Evolutionary conservation across 2,113 vertebrate genomes (phyloP), one percentile per base, ranked within the genome.

Genomic region (Cololabis saira): DNA sequence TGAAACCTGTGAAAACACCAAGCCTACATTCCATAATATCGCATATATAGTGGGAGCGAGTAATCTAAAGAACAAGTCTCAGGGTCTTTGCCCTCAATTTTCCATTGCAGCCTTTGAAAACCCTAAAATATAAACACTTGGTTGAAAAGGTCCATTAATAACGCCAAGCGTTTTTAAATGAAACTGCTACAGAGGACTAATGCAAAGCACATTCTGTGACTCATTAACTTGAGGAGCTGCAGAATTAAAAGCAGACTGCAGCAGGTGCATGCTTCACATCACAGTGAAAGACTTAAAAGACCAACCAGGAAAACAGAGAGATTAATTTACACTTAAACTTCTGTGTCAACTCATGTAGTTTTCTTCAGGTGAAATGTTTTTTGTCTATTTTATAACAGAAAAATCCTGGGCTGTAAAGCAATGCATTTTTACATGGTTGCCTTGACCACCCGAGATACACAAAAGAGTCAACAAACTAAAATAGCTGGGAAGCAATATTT

Each of bases 401-500:
- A 72, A 27, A 14, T 24, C 4, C 4, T 17, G 53, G 17, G 51
- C 54, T 58, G 19, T 57, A 24, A 45, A 30, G 66, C 16, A 19
- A 44, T 45, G n/a, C 41, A n/a, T 58, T 78, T 74, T 80, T 51
- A 65, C 75, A 60, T 51, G 63, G 69, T 71, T 72, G 52, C 64
- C 37, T 18, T 71, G 66, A 67, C 67, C 53, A 22, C 44, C 67
- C 69, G 81, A 81, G 85, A 77, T 89, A 89, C 85, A 89, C 73
- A 90, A 76, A 70, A 62, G 73, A 74, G 70, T 63, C 61, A 70
- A 74, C 69, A 85, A 78, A 84, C 74, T 64, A 68, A 81, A 22
- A 27, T 66, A 70, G 78, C 69, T 57, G 75, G 78, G 58, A 63
- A 67, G 50, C 68, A 53, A 67, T 91, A 87, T 92, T 90, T 92